A percentile compares a stretch with the other conserved stretches of the same genome.
Evolutionary conservation across 30 jellyfish, hydroid and myxozoan genomes (phyloP).

Genomic region (Mastigias papua): DNA sequence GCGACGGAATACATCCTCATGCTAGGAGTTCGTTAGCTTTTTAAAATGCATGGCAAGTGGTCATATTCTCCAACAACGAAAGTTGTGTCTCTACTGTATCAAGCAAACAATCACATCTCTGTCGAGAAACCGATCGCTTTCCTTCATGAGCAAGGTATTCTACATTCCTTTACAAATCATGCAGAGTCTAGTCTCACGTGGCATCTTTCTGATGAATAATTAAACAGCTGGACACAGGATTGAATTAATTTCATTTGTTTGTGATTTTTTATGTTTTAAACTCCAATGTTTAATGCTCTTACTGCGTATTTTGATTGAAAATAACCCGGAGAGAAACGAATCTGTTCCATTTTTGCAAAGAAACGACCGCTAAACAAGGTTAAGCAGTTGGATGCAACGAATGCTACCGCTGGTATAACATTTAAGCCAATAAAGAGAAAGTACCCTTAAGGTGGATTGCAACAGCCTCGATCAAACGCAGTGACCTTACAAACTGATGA

Average conservation of each 20-base stretch:
- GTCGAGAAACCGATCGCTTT: slow-evolving; percentile 1
- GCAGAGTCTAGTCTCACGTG: slow-evolving; percentile 15
- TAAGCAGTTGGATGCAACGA: background rate
- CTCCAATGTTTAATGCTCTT: background rate
- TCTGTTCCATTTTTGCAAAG: slow-evolving; percentile 19
- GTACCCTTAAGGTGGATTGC: background rate
- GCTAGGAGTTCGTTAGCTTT: background rate
- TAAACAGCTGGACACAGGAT: slow-evolving; percentile 28
- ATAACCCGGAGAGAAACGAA: background rate
- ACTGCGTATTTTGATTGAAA: background rate
- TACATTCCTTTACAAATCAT: background rate
- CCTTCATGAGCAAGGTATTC: background rate
- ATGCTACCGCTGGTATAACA: background rate
- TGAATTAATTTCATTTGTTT: slow-evolving; percentile 31
- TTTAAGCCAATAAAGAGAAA: background rate
- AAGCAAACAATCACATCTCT: background rate
- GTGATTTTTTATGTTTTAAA: slow-evolving; percentile 17
- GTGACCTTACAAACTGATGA: background rate
- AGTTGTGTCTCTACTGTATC: slow-evolving; percentile 4
- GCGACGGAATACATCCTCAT: background rate
- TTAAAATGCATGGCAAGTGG: background rate
- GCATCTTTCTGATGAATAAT: slow-evolving; percentile 23
- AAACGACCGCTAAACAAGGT: background rate
- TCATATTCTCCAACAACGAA: slow-evolving; percentile 4
- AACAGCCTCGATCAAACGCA: background rate